Evolutionary conservation across 2,888 invertebrate species (phyloP).

Genomic region (Orthonevra nobilis): DNA sequence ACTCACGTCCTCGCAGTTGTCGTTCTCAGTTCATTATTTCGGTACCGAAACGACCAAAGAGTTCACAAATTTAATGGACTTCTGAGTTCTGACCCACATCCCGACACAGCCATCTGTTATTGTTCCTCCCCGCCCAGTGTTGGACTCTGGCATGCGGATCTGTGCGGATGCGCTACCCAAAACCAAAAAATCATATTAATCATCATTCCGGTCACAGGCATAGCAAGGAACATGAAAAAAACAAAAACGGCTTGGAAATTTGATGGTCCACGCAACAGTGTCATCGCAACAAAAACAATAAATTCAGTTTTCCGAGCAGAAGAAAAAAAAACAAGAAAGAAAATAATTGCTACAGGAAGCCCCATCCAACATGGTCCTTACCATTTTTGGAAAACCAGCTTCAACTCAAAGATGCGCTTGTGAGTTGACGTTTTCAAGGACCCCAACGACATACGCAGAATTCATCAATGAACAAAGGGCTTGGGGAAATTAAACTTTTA

Average conservation of each 20-base stretch:
- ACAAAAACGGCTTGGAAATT: constrained; percentile 33
- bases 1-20: constrained; percentile 37
- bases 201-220: constrained; percentile 36
- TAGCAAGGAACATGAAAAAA: neutral
- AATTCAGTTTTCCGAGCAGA: constrained; percentile 37
- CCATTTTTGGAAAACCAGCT: constrained; percentile 59
- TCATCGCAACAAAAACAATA: constrained; percentile 43
- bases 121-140: constrained; percentile 26
- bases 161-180: too few species aligned
- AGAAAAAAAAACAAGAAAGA: constrained; percentile 3
- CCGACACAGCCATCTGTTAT: constrained; percentile 51
- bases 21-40: constrained; percentile 50
- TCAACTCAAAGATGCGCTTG: constrained; percentile 11
- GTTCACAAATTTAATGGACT: constrained; percentile 66
- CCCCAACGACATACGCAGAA: constrained; percentile 17
- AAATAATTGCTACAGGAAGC: constrained; percentile 40
- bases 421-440: constrained; percentile 50
- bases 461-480: constrained; percentile 68
- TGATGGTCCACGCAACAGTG: constrained; percentile 40
- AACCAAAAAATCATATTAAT: constrained; percentile 63
- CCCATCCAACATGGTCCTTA: constrained; percentile 33
- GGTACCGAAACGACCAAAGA: constrained; percentile 38
- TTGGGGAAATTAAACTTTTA: constrained; percentile 65
- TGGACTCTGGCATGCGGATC: too few species aligned
- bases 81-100: constrained; percentile 68